Conservation (phyloP, 2,888 invertebrate species). For the Clitarchus hookeri region DNA sequence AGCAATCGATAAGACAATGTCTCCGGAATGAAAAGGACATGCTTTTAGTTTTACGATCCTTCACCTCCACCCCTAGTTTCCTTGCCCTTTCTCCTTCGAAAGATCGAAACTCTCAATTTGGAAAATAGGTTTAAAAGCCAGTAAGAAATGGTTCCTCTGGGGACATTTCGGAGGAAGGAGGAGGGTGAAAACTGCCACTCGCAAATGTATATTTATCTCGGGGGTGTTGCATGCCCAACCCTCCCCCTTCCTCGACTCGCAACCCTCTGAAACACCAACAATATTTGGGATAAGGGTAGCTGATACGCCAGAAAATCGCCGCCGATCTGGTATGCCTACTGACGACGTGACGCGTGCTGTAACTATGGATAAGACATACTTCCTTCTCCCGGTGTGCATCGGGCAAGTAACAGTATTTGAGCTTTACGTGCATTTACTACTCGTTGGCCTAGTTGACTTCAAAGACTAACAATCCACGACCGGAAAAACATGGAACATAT, state of each 20-base stretch:
- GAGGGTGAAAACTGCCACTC: conserved; percentile 25
- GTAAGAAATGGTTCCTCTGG: conserved; percentile 26
- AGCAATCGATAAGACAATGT: conserved; percentile 27
- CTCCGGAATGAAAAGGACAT: conserved; percentile 21
- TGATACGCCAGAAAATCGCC: not conserved
- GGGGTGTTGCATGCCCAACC: not conserved
- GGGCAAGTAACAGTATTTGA: too few relatives aligned
- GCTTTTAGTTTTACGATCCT: conserved; percentile 26
- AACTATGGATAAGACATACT: not conserved
- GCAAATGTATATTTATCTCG: conserved; percentile 26
- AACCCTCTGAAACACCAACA: not conserved
- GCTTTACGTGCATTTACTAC: too few relatives aligned
- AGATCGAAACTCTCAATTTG: conserved; percentile 25
- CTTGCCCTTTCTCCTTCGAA: not conserved
- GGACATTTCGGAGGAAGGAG: not conserved
- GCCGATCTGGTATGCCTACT: not conserved
- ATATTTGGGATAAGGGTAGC: not conserved
- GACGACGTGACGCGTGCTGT: not conserved
- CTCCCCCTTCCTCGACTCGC: not conserved
- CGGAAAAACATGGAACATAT: too few relatives aligned
- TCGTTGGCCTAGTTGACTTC: too few relatives aligned
- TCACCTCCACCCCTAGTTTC: not conserved
- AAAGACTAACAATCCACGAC: too few relatives aligned
- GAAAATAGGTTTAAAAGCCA: conserved; percentile 27
- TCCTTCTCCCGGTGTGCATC: too few relatives aligned